A percentile compares a stretch with the other conserved stretches of the same genome.
phyloP scores from a whole-genome alignment of 2,797 vertebrate species.

The Onychomys torridus region DNA sequence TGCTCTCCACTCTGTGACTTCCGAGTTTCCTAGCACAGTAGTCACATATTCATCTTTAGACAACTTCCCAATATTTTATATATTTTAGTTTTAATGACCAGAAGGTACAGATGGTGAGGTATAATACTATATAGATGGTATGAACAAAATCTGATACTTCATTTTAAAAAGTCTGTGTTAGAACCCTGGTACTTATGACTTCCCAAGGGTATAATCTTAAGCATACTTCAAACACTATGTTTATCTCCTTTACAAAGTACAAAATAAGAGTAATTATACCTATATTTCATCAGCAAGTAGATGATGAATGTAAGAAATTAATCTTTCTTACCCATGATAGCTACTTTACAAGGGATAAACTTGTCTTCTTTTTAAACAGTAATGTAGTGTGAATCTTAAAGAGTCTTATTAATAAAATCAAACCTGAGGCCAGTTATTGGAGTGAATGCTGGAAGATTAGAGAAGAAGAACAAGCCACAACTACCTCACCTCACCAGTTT shows the following conservation, averaged over 20 bases:
- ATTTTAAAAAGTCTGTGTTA: background rate
- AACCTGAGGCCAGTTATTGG: no score
- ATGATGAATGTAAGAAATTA: slow-evolving; percentile 6
- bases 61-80: background rate
- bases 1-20: background rate
- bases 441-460: no score
- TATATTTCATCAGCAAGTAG: slow-evolving; percentile 1
- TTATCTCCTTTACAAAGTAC: slow-evolving; percentile 7
- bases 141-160: background rate
- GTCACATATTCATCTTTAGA: slow-evolving; percentile 43
- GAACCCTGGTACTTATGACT: background rate
- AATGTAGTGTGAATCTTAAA: no score
- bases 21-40: background rate
- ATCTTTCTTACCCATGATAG: background rate
- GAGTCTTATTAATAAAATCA: no score
- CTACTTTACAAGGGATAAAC: background rate
- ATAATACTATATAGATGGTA: background rate
- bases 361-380: background rate
- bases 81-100: background rate
- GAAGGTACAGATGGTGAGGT: background rate
- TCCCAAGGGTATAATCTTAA: background rate
- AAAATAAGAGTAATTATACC: background rate
- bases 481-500: no score
- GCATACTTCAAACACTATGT: background rate
- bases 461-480: no score